phyloP scores from a whole-genome alignment of 2,113 vertebrate genomes.

The Mionectes macconnelli region DNA sequence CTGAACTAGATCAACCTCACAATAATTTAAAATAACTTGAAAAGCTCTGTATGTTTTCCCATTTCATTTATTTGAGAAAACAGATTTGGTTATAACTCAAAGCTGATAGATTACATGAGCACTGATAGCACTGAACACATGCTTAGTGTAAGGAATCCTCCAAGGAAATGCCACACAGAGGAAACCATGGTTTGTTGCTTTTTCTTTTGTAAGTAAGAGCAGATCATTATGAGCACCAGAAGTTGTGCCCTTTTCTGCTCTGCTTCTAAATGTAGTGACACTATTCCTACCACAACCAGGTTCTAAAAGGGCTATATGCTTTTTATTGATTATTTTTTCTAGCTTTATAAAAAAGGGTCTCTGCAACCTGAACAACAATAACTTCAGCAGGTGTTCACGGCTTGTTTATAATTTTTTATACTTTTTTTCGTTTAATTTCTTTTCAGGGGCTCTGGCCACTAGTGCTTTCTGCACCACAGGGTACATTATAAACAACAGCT shows the following conservation, averaged over 20 bases:
- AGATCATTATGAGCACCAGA: neutral
- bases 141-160: too few species aligned
- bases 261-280: neutral
- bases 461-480: constrained; percentile 54
- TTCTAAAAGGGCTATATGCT: neutral
- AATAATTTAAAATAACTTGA: too few species aligned
- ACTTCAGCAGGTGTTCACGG: constrained; percentile 72
- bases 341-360: neutral
- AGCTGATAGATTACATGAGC: too few species aligned
- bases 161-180: too few species aligned
- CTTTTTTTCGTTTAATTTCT: constrained; percentile 35
- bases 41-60: too few species aligned
- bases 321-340: neutral
- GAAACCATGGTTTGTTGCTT: too few species aligned
- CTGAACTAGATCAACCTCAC: too few species aligned
- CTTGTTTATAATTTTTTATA: constrained; percentile 55
- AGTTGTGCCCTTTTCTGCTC: neutral
- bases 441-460: constrained; percentile 49
- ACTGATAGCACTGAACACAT: too few species aligned
- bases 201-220: too few species aligned
- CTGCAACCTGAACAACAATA: constrained; percentile 74
- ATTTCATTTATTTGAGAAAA: too few species aligned
- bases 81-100: too few species aligned
- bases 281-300: neutral
- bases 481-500: constrained; percentile 68